phyloP scores from a whole-genome alignment of 1,140 invertebrate species.

The Heterodera schachtii region DNA sequence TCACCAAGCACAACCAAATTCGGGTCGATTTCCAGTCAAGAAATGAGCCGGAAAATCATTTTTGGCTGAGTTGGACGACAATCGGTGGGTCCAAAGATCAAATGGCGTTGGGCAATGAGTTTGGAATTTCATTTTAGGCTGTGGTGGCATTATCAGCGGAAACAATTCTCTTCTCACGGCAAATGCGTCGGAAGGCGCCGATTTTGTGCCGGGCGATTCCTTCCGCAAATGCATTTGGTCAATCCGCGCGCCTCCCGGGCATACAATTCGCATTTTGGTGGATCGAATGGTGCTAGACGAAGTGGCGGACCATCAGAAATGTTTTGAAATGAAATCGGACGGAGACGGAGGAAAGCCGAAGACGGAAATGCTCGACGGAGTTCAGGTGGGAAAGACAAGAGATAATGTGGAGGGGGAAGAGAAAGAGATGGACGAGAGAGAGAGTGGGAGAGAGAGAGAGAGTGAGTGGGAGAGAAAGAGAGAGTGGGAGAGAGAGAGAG shows the following conservation, averaged over 20 bases:
- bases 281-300: conserved; percentile 23
- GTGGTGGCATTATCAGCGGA: conserved; percentile 47
- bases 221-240: conserved; percentile 54
- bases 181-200: conserved; percentile 13
- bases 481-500: too few species aligned
- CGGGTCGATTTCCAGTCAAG: conserved; percentile 43
- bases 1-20: conserved; percentile 44
- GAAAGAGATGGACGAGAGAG: too few species aligned
- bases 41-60: conserved; percentile 56
- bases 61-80: conserved; percentile 60
- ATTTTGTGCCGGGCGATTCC: conserved; percentile 48
- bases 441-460: too few species aligned
- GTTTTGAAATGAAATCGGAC: conserved; percentile 18
- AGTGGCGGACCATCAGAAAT: conserved; percentile 16
- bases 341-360: background rate
- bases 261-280: conserved; percentile 33
- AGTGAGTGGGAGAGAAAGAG: too few species aligned
- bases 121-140: conserved; percentile 34
- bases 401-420: too few species aligned
- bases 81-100: conserved; percentile 31
- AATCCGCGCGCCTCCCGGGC: conserved; percentile 56
- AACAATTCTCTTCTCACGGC: conserved; percentile 45
- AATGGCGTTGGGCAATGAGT: too few species aligned
- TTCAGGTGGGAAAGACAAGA: conserved; percentile 13
- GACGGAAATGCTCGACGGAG: conserved; percentile 19